Evolutionary conservation across 1,140 invertebrate species (phyloP), one percentile per base, ranked within the genome.

Genomic region (Orius laevigatus): DNA sequence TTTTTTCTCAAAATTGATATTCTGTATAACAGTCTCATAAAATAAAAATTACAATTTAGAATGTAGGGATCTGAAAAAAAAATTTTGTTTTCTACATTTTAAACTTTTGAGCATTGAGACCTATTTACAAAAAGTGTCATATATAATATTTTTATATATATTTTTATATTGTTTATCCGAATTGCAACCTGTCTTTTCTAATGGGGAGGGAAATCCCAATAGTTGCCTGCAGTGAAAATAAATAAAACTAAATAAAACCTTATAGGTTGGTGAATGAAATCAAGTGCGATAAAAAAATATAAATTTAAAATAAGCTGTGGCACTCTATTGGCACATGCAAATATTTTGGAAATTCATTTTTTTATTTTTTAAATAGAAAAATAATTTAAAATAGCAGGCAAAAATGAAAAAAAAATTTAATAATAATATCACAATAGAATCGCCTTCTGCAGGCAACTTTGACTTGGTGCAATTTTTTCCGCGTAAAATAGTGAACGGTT

Each of bases 71-170:
- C 32, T 46, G 44, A 12, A 46, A 46, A 44, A 43, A 50, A 44
- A 34, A 42, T 33, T 49, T 50, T 33, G 40, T 50, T 44, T n/a
- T 44, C 48, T 50, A 50, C 48, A 44, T 18, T 50, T 50, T 50
- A 33, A 50, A 41, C 48, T 18, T 50, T 50, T 50, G 48, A 50
- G 48, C 48, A 50, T 50, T 50, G 41, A 50, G 48, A 50, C 48
- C 25, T 50, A 50, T 50, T 10, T 50, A 50, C 48, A 50, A 50
- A 33, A 41, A 50, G 25, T 42, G 40, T 12, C 14, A 18, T 12
- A 31, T 19, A 45, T 45, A 32, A 45, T 45, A 25, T 25, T 25
- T 25, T 25, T 8, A 4, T 25, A 4, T 25, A 25, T 25, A 25
- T 25, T 4, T 25, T 25, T 25, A 4, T 4, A 4, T 4, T 25